Percentiles rank a stretch among this genome's conserved stretches.
Conservation (phyloP, 2,888 invertebrate species). For the Drosophila paranaensis region DNA sequence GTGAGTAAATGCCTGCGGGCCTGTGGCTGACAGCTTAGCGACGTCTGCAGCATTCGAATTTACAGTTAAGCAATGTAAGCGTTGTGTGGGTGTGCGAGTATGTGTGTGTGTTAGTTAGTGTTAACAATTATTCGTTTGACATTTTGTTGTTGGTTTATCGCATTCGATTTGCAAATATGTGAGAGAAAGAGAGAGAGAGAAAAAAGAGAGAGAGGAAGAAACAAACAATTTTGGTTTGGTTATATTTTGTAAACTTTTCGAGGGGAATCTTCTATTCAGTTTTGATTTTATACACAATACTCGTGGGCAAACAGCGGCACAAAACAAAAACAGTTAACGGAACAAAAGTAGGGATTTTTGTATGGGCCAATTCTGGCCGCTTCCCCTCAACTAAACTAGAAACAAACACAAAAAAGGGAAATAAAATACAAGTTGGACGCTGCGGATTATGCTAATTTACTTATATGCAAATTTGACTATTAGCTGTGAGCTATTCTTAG, state of each 20-base stretch:
- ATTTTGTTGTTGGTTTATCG: conserved; percentile 45
- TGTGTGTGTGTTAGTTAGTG: conserved; percentile 14
- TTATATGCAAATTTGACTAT: not conserved
- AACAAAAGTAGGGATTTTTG: not conserved
- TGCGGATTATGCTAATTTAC: conserved; percentile 3
- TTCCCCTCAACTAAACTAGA: not conserved
- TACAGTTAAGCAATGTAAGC: conserved; percentile 18
- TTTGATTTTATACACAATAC: not conserved
- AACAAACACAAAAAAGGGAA: conserved; percentile 1
- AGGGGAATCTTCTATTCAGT: not conserved
- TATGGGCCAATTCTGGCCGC: conserved; percentile 14
- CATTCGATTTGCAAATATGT: conserved; percentile 17
- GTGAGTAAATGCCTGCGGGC: conserved; percentile 55
- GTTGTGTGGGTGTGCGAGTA: conserved; percentile 2
- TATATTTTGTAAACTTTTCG: conserved; percentile 37
- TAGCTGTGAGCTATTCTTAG: not conserved
- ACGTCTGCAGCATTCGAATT: conserved; percentile 53
- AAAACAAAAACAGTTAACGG: conserved; percentile 17
- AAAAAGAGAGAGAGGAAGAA: conserved; percentile 63
- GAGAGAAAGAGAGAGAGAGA: conserved; percentile 62
- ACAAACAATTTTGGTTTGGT: conserved; percentile 50
- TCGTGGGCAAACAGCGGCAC: not conserved
- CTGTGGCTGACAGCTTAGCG: conserved; percentile 64
- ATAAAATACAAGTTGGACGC: not conserved
- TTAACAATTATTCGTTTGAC: conserved; percentile 23